phyloP scores from a whole-genome alignment of 2,797 vertebrate genomes.

The Myotis planiceps region DNA sequence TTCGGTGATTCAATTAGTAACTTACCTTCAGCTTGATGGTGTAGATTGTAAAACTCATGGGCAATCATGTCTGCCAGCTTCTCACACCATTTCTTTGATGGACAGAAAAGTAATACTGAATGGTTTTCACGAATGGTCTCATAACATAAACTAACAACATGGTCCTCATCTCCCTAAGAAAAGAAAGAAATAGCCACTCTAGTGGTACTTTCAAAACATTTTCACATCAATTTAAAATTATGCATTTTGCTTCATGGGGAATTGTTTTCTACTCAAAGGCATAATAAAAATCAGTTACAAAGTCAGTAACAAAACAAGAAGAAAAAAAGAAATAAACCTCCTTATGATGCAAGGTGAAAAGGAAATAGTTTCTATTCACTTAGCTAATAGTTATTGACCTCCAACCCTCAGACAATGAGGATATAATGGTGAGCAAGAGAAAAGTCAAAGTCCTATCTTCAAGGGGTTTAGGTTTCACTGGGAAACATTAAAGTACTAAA shows the following conservation, averaged over 20 bases:
- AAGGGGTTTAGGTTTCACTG: neutral
- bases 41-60: constrained; percentile 93
- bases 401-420: neutral
- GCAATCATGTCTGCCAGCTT: constrained; percentile 95
- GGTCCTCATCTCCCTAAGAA: constrained; percentile 96
- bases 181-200: neutral
- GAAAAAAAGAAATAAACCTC: neutral
- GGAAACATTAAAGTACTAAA: constrained; percentile 4
- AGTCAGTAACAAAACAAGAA: neutral
- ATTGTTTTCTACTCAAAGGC: constrained; percentile 36
- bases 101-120: constrained; percentile 96
- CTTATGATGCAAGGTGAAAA: neutral
- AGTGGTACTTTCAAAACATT: constrained; percentile 30
- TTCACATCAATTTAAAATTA: constrained; percentile 33
- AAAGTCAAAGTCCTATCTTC: neutral
- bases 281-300: constrained; percentile 55
- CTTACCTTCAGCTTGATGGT: constrained; percentile 78
- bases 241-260: constrained; percentile 6
- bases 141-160: constrained; percentile 96
- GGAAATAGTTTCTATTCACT: neutral
- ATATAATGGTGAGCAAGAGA: neutral
- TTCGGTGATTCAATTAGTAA: neutral
- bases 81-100: constrained; percentile 99
- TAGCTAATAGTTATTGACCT: neutral
- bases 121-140: constrained; percentile 93